A percentile compares a stretch with the other conserved stretches of the same genome.
These are phyloP conservation scores for Psilopogon haemacephalus DNA, from an alignment of 2,113 vertebrate species.

Conservation along the genomic window DNA sequence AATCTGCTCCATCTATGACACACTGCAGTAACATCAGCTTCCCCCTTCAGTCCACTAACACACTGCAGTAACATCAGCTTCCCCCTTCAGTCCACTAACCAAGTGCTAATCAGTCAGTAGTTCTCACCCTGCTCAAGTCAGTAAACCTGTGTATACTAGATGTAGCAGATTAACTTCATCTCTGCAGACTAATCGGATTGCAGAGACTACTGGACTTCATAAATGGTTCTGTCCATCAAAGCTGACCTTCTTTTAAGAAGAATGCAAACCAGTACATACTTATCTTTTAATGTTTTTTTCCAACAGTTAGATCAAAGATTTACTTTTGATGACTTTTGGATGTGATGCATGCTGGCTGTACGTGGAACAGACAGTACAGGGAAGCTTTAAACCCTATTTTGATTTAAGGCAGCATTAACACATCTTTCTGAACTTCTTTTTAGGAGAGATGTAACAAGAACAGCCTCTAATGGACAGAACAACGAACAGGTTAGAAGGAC, in stretches of 20 bases:
- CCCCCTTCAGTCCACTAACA: not conserved
- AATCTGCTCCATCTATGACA: not conserved
- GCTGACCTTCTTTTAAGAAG: not conserved
- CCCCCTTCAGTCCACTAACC: not conserved
- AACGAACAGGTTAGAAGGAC: not conserved
- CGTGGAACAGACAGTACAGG: not conserved
- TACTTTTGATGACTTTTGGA: not conserved
- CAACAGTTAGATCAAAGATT: not conserved
- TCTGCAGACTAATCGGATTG: not conserved
- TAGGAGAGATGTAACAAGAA: conserved; percentile 77
- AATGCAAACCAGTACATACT: no score
- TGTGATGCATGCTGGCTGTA: not conserved
- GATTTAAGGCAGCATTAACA: not conserved
- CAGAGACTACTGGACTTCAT: not conserved
- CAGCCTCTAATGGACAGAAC: not conserved
- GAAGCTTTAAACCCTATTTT: not conserved
- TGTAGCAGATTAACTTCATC: not conserved
- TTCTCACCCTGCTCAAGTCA: not conserved
- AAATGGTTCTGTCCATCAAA: not conserved
- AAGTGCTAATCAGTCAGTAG: not conserved
- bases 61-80: not conserved
- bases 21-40: not conserved
- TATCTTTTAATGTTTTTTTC: not conserved
- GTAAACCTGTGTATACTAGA: not conserved
- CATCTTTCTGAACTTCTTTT: not conserved